A percentile compares a stretch with the other conserved stretches of the same genome.
Evolutionary conservation across 2,113 vertebrate species (phyloP).

Genomic region (Ptilorrhoa leucosticta): DNA sequence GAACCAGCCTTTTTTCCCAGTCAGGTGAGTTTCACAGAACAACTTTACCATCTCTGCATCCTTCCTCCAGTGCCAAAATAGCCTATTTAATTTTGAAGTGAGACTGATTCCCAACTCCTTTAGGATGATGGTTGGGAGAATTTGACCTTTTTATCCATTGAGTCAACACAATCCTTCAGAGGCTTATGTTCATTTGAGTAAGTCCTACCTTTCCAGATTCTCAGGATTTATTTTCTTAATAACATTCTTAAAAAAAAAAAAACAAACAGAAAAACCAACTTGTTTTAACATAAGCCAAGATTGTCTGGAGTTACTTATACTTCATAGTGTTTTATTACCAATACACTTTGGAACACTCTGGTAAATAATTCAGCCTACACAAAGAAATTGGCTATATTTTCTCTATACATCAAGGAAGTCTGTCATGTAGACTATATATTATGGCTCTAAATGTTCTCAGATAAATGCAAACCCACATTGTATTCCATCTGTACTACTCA

Average conservation of each 20-base stretch:
- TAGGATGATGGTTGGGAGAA: neutral
- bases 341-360: conserved; percentile 42
- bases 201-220: conserved; percentile 5
- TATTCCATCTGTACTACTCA: conserved; percentile 33
- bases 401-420: conserved; percentile 32
- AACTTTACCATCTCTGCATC: neutral
- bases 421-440: conserved; percentile 17
- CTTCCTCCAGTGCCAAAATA: neutral
- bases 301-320: conserved; percentile 51
- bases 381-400: conserved; percentile 60
- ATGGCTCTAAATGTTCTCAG: conserved; percentile 35
- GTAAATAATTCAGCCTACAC: conserved; percentile 63
- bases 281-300: conserved; percentile 40
- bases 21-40: neutral
- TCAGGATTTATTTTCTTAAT: conserved; percentile 61
- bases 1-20: neutral
- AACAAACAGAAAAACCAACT: neutral
- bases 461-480: conserved; percentile 27
- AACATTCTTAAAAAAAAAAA: neutral
- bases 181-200: conserved; percentile 13
- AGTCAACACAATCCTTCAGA: neutral
- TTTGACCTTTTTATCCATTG: conserved; percentile 2
- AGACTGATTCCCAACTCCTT: neutral
- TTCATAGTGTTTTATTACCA: conserved; percentile 58
- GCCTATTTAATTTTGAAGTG: neutral